Evolutionary conservation across 2,113 vertebrate species (phyloP).

Genomic region (Microcebus tavaratra): DNA sequence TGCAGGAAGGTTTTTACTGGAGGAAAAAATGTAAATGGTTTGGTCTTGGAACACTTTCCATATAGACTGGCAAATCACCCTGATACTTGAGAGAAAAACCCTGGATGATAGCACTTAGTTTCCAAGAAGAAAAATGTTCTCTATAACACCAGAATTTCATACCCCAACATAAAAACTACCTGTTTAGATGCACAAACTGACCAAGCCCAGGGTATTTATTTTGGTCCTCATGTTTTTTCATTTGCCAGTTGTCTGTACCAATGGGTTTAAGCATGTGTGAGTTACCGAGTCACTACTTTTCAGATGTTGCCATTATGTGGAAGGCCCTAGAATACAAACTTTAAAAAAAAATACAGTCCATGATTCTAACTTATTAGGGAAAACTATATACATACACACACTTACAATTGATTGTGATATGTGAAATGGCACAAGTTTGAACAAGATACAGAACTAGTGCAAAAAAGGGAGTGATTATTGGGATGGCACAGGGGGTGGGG

Average conservation of each 20-base stretch:
- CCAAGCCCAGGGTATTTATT: neutral
- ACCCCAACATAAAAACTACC: neutral
- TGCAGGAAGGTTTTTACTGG: neutral
- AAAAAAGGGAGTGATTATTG: neutral
- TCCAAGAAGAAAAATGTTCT: neutral
- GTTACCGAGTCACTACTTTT: neutral
- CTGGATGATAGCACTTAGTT: neutral
- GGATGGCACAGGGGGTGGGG: neutral
- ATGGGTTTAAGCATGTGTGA: neutral
- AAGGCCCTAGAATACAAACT: neutral
- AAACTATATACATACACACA: neutral
- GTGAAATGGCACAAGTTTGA: slow-evolving; percentile 19
- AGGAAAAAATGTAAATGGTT: neutral
- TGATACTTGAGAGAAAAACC: neutral
- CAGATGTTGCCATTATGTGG: neutral
- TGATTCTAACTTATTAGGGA: neutral
- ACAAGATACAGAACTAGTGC: neutral
- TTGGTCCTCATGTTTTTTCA: neutral
- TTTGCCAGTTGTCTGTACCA: neutral
- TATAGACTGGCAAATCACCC: neutral
- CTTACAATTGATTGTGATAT: neutral
- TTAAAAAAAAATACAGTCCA: neutral
- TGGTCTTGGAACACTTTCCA: slow-evolving; percentile 5
- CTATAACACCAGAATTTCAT: neutral
- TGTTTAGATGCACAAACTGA: neutral